Conservation (phyloP, 2,797 vertebrate species). For the Tadarida brasiliensis region DNA sequence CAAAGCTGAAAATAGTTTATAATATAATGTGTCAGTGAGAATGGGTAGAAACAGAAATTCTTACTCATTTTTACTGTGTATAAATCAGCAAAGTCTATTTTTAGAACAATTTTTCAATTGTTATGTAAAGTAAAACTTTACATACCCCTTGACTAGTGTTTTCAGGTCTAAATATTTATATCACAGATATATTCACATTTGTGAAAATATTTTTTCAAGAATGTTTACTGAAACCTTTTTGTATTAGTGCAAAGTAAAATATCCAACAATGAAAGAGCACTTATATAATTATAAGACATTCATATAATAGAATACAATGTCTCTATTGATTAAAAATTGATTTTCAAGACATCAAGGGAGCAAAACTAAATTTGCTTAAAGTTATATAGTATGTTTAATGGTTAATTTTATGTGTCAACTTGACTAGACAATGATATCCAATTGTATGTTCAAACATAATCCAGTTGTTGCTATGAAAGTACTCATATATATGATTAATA, state of each 20-base stretch:
- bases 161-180: not conserved
- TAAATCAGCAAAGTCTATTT: not conserved
- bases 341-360: not conserved
- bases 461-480: not conserved
- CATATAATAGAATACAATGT: not conserved
- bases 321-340: not conserved
- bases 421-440: not conserved
- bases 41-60: not conserved
- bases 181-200: not conserved
- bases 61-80: not conserved
- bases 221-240: not conserved
- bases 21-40: not conserved
- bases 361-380: not conserved
- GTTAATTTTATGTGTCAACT: not conserved
- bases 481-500: not conserved
- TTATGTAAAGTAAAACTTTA: not conserved
- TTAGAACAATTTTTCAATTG: not conserved
- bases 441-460: constrained; percentile 26
- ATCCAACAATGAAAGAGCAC: not conserved
- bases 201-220: not conserved
- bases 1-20: constrained; percentile 11
- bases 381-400: not conserved
- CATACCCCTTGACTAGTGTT: not conserved
- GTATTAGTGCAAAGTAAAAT: not conserved
- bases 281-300: not conserved